Base-by-base conservation (phyloP, 2,888 invertebrate genomes). In the Serripes groenlandicus region DNA sequence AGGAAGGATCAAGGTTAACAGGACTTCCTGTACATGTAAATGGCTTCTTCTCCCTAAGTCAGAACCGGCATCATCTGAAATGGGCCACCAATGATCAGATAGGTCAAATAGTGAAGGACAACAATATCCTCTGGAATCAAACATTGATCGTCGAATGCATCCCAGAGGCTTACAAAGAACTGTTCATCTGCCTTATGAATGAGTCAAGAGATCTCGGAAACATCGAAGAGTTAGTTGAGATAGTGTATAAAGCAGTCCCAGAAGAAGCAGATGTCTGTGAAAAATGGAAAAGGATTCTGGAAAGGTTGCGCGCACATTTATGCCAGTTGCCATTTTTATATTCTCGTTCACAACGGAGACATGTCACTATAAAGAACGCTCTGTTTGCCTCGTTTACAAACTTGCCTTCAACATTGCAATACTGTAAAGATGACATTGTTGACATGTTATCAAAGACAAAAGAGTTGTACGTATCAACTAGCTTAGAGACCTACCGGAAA, bases 11-110 rank as follows among this genome's bases (percentile, higher is more conserved):
- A 64, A 89, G 88, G 58, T 83, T 90, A n/a, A 93, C 93, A 2
- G 93, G 94, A 9, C 88, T 93, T 18, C 93, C 93, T 0, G 88
- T 93, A 4, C 93, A 94, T 81, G 90, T 94, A n/a, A 93, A 93
- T 81, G 93, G 93, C 9, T 92, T 88, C 79, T 93, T 94, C 85
- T 91, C 92, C 5, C 76, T 94, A 7, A 92, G 90, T 62, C 92
- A 92, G 69, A 93, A 93, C 80, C 86, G 93, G 26, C 89, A 92
- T 28, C 92, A 93, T 77, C 77, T 94, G 5, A 94, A 93, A 84
- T 93, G 93, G 93, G 91, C 92, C 34, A 88, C 92, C 32, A 86
- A 89, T 0, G 90, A 90, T 42, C 85, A 89, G 66, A 35, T 71
- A 30, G 34, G 58, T 11, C 75, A 76, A n/a, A 28, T 70, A 30